phyloP scores from a whole-genome alignment of 2,113 vertebrate species.

The Prietella phreatophila region DNA sequence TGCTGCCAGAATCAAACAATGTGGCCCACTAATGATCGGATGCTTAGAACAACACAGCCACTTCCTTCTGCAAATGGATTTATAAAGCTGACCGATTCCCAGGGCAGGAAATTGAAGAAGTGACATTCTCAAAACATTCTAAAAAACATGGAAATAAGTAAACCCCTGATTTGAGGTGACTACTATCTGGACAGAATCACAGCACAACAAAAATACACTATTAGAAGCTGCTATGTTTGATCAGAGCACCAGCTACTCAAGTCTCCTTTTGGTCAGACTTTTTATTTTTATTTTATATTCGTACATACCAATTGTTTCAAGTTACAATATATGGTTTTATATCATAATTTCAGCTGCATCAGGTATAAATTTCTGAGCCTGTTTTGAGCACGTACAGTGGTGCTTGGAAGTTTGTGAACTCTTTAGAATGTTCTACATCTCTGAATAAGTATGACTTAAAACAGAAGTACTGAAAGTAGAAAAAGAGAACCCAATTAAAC shows the following conservation, averaged over 20 bases:
- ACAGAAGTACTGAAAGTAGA: no score
- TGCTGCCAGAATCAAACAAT: slow-evolving; percentile 77
- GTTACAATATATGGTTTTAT: neutral
- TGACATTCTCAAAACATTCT: slow-evolving; percentile 59
- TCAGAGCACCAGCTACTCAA: neutral
- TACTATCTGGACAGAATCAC: neutral
- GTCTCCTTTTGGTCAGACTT: neutral
- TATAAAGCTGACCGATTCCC: slow-evolving; percentile 64
- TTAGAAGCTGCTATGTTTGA: neutral
- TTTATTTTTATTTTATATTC: neutral
- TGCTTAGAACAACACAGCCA: slow-evolving; percentile 68
- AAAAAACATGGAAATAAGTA: slow-evolving; percentile 50
- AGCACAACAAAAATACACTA: neutral
- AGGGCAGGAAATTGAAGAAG: slow-evolving; percentile 65
- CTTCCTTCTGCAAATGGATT: slow-evolving; percentile 68
- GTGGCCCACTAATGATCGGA: slow-evolving; percentile 68
- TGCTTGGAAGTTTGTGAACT: no score
- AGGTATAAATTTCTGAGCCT: neutral
- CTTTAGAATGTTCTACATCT: no score
- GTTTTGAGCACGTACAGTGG: neutral
- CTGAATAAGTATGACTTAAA: no score
- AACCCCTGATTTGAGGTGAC: slow-evolving; percentile 8
- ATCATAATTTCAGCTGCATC: neutral
- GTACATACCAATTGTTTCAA: neutral
- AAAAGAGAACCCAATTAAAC: no score